Percentiles rank a stretch among this genome's conserved stretches.
Conservation (phyloP, 2,113 vertebrate genomes). For the Sorex fumeus region DNA sequence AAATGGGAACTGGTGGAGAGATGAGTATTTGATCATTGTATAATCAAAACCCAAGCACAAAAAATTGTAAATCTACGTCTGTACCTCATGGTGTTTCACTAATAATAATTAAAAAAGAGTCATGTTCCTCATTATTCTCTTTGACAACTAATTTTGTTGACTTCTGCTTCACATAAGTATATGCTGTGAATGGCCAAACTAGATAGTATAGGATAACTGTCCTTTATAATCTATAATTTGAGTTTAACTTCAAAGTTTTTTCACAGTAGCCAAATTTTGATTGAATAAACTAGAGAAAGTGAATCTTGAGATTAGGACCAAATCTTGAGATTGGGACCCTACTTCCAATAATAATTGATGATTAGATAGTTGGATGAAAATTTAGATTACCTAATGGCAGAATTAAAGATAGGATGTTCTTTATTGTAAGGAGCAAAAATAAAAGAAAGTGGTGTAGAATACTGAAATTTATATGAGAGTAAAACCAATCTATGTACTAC, state of each 20-base stretch:
- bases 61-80: no score
- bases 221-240: constrained; percentile 2
- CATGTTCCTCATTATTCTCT: not conserved
- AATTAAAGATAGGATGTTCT: not conserved
- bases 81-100: no score
- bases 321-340: not conserved
- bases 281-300: not conserved
- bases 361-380: not conserved
- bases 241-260: constrained; percentile 27
- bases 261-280: not conserved
- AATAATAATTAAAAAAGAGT: no score
- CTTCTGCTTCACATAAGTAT: not conserved
- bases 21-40: no score
- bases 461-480: not conserved
- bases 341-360: not conserved
- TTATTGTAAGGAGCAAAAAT: not conserved
- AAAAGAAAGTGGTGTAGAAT: not conserved
- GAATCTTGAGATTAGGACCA: not conserved
- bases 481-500: not conserved
- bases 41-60: no score
- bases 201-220: not conserved
- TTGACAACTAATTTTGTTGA: not conserved
- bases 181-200: not conserved
- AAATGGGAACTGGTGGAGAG: no score
- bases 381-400: not conserved